These are phyloP conservation scores for Sardina pilchardus DNA, from an alignment of 2,113 vertebrate genomes.

Conservation along the genomic window DNA sequence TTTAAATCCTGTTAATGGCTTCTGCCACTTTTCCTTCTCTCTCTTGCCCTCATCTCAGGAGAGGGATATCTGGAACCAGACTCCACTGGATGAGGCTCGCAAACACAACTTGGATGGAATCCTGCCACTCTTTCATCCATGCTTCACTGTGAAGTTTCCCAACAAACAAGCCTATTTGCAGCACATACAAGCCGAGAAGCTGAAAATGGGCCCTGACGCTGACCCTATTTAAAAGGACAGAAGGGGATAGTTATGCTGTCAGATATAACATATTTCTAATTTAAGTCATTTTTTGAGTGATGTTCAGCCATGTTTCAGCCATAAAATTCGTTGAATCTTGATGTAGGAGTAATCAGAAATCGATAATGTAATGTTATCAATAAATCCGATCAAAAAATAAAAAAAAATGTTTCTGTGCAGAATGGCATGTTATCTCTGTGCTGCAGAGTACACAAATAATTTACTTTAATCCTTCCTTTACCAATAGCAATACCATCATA, in stretches of 20 bases:
- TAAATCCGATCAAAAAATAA: background rate
- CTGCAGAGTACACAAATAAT: too few species aligned
- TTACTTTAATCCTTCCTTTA: too few species aligned
- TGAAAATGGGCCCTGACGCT: background rate
- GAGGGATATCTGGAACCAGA: slow-evolving; percentile 37
- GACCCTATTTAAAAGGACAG: background rate
- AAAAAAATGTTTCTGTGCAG: background rate
- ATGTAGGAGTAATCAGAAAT: background rate
- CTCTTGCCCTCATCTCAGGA: background rate
- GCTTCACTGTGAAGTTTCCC: slow-evolving; percentile 23
- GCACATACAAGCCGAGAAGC: background rate
- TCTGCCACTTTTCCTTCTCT: background rate
- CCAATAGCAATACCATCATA: background rate
- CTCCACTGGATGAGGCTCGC: slow-evolving; percentile 32
- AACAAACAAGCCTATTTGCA: slow-evolving; percentile 31
- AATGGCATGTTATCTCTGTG: too few species aligned
- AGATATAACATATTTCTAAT: background rate
- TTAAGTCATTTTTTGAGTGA: background rate
- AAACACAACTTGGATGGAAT: background rate
- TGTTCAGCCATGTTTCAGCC: background rate
- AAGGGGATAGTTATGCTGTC: background rate
- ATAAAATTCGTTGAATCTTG: background rate
- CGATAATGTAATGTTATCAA: background rate
- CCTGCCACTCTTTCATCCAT: slow-evolving; percentile 26
- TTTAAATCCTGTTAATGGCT: too few species aligned